Evolutionary conservation across 2,888 invertebrate genomes (phyloP), one percentile per base, ranked within the genome.

Genomic region (Synanthedon andrenaeformis): DNA sequence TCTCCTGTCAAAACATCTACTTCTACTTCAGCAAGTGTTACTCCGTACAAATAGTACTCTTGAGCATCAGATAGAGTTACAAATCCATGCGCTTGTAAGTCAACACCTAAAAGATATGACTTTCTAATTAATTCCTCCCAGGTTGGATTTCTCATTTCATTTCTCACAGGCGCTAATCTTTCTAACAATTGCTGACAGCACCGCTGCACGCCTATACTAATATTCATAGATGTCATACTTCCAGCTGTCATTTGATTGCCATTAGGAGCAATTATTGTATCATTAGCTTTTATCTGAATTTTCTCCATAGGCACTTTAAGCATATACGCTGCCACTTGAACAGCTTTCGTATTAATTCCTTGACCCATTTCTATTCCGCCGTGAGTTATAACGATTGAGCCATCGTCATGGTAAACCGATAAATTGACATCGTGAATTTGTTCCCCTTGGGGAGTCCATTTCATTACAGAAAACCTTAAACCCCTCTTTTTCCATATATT

Each of bases 1-100:
- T 92, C 91, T 41, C 94, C 94, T 0, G 94, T 94, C 52, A 94
- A 72, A 17, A 93, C 74, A 70, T 94, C 94, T 0, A 94, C 71
- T 72, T 94, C 93, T 0, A 93, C 91, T 77, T 94, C 94, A 12
- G 89, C 72, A 4, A 91, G 78, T 1, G 89, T 82, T 0, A 88
- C 88, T 1, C 91, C 93, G 61, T 89, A 91, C 49, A 90, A 55
- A 54, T 78, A 73, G 50, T 76, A 74, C 1, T 63, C 53, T 17
- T 64, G 56, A 51, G 70, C 66, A 54, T 85, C 84, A 49, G 75
- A 1, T 57, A 23, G 3, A 62, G 76, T 1, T 72, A 70, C 49
- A 63, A 64, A 58, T 76, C 81, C 58, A 72, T 77, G 0, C 0
- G 75, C 65, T 64, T 82, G 82, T 28, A 85, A 61, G 55, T 81